Conservation (phyloP, 2,888 invertebrate genomes). For the Incurvaria masculella region DNA sequence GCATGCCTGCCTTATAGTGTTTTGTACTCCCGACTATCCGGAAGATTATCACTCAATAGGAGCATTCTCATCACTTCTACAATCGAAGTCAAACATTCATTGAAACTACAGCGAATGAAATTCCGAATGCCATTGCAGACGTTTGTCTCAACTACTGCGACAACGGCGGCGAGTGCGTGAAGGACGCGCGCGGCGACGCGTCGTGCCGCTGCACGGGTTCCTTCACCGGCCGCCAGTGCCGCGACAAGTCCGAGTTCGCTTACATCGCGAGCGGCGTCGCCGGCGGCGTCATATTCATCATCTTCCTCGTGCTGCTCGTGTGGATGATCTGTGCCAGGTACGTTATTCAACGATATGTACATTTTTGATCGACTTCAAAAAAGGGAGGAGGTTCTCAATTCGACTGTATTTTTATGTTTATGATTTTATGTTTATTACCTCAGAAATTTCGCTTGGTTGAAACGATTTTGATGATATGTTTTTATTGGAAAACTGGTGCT, state of each 20-base stretch:
- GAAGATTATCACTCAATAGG: too few species aligned
- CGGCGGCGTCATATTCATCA: slow-evolving; percentile 89
- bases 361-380: too few species aligned
- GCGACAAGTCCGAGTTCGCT: slow-evolving; percentile 91
- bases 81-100: slow-evolving; percentile 14
- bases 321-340: slow-evolving; percentile 97
- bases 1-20: too few species aligned
- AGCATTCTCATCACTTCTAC: too few species aligned
- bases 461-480: too few species aligned
- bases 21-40: too few species aligned
- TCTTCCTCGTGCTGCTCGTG: slow-evolving; percentile 86
- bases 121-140: slow-evolving; percentile 46
- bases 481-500: too few species aligned
- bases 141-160: slow-evolving; percentile 84
- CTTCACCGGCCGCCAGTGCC: slow-evolving; percentile 85
- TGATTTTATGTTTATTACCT: too few species aligned
- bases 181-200: slow-evolving; percentile 78
- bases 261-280: slow-evolving; percentile 94
- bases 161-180: slow-evolving; percentile 86
- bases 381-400: too few species aligned
- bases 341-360: too few species aligned
- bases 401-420: too few species aligned
- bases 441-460: too few species aligned
- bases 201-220: slow-evolving; percentile 89
- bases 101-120: slow-evolving; percentile 8